Evolutionary conservation across 1,140 invertebrate genomes (phyloP).

Genomic region (Camponotus floridanus): DNA sequence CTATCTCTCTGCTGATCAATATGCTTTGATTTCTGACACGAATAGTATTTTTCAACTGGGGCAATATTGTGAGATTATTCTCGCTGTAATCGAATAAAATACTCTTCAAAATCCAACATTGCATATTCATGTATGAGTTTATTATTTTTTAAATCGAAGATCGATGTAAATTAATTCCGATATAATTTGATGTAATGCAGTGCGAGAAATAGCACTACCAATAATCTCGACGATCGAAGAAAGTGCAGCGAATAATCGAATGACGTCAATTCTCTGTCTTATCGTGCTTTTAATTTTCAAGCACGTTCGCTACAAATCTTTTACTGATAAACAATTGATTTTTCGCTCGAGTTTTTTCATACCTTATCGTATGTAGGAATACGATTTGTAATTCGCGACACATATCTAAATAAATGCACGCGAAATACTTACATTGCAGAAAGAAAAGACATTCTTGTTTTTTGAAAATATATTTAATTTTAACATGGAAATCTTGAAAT

Average conservation of each 20-base stretch:
- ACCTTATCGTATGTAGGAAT: not conserved
- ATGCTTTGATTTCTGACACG: not conserved
- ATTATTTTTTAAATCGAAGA: not conserved
- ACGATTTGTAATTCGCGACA: not conserved
- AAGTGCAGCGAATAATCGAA: not conserved
- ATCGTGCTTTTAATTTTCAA: not conserved
- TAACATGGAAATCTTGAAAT: too few species aligned
- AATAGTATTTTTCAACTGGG: not conserved
- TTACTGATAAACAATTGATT: not conserved
- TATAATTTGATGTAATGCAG: not conserved
- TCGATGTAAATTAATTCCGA: slow-evolving; percentile 24
- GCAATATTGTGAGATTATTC: not conserved
- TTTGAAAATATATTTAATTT: too few species aligned
- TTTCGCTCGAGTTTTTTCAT: not conserved
- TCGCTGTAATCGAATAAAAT: not conserved
- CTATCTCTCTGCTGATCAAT: not conserved
- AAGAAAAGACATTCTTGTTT: too few species aligned
- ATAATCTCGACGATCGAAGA: not conserved
- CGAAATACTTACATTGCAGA: not conserved
- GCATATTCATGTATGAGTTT: not conserved
- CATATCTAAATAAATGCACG: not conserved
- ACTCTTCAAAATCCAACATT: not conserved
- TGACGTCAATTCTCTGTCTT: slow-evolving; percentile 16
- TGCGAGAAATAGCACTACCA: not conserved
- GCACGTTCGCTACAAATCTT: not conserved